Evolutionary conservation across 37 sponge, comb jelly and placozoan genomes (phyloP).

Genomic region (Axinella damicornis): DNA sequence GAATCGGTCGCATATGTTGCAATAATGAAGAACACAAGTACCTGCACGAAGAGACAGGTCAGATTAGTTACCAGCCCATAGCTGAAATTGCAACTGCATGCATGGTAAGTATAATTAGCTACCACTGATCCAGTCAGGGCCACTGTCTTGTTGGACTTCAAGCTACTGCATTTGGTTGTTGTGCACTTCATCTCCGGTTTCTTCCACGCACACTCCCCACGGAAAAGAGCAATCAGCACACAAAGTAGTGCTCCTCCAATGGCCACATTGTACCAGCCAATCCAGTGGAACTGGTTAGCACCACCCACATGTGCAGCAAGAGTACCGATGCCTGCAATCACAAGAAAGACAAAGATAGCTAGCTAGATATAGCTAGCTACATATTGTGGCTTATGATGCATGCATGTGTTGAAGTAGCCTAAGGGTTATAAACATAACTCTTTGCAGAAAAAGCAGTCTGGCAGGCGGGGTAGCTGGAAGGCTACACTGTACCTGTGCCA

Average conservation of each 20-base stretch:
- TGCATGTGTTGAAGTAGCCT: too few relatives aligned
- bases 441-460: too few relatives aligned
- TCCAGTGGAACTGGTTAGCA: constrained; percentile 22
- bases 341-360: not conserved
- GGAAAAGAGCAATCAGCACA: not conserved
- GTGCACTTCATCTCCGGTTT: not conserved
- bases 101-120: too few relatives aligned
- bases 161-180: too few relatives aligned
- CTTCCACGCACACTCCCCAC: constrained; percentile 23
- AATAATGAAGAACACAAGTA: constrained; percentile 19
- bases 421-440: too few relatives aligned
- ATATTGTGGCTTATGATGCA: too few relatives aligned
- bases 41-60: too few relatives aligned
- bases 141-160: too few relatives aligned
- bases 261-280: constrained; percentile 24
- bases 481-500: constrained; percentile 30
- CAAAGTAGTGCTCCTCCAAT: not conserved
- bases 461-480: too few relatives aligned
- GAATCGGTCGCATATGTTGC: constrained; percentile 6
- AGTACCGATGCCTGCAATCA: constrained; percentile 12
- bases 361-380: too few relatives aligned
- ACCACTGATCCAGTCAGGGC: too few relatives aligned
- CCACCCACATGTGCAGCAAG: constrained; percentile 12
- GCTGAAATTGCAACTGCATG: not conserved
- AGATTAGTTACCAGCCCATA: too few relatives aligned